These are phyloP conservation scores for Tridacna crocea DNA, from an alignment of 2,888 invertebrate genomes.

Conservation along the genomic window DNA sequence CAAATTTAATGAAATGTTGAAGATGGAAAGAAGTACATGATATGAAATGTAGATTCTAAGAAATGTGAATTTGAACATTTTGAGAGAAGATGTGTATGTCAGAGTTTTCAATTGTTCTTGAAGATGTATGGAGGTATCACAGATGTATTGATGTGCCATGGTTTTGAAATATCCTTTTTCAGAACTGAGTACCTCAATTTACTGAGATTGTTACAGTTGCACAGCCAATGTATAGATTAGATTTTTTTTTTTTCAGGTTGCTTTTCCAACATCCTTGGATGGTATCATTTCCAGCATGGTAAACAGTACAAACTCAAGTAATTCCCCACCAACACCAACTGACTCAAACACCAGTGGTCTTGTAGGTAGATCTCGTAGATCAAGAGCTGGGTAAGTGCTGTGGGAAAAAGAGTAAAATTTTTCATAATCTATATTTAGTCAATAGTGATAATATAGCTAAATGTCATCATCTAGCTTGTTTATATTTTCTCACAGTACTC, in stretches of 20 bases:
- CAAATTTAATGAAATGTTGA: no score
- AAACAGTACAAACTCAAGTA: conserved; percentile 39
- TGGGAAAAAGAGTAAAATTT: background rate
- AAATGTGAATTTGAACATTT: no score
- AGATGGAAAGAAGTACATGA: no score
- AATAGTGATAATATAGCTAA: background rate
- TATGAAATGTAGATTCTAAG: no score
- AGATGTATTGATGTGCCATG: no score
- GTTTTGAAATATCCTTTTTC: no score
- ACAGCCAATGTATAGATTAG: no score
- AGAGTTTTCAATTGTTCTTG: no score
- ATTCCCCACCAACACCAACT: conserved; percentile 26
- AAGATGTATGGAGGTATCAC: no score
- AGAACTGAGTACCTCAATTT: no score
- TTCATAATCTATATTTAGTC: background rate
- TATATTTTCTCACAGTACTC: background rate
- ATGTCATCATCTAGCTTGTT: background rate
- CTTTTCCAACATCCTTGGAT: conserved; percentile 58
- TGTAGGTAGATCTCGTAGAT: conserved; percentile 26
- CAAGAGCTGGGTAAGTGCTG: conserved; percentile 56
- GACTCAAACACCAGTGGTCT: conserved; percentile 29
- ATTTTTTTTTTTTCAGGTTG: conserved; percentile 23
- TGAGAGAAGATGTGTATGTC: no score
- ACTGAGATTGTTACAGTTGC: no score
- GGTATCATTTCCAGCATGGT: conserved; percentile 57